Conservation (phyloP, 2,797 vertebrate species). For the Hypotaenidia philippensis region DNA sequence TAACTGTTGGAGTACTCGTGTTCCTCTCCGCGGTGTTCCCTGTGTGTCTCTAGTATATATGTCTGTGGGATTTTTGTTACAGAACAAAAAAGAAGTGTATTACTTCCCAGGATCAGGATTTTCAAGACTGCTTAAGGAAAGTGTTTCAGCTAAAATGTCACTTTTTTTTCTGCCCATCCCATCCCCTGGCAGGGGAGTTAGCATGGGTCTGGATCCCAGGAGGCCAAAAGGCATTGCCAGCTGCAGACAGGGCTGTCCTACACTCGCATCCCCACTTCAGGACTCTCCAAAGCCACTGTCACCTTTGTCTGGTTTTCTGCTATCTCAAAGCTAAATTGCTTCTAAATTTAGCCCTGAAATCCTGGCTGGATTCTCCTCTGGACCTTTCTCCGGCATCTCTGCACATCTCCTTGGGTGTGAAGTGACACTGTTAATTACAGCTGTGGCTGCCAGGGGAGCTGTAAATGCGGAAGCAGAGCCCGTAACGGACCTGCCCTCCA, state of each 20-base stretch:
- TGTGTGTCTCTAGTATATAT: neutral
- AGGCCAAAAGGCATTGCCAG: neutral
- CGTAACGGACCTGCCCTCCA: neutral
- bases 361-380: neutral
- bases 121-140: neutral
- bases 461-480: neutral
- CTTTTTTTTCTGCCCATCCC: neutral
- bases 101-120: neutral
- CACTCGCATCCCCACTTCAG: neutral
- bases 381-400: slow-evolving; percentile 1
- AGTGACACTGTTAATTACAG: slow-evolving; percentile 54
- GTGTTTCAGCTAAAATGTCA: neutral
- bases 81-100: neutral
- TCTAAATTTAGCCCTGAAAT: slow-evolving; percentile 36
- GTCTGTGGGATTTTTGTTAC: neutral
- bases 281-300: neutral
- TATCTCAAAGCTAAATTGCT: slow-evolving; percentile 12
- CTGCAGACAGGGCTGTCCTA: neutral
- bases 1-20: neutral
- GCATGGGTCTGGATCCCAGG: neutral
- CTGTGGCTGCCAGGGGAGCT: slow-evolving; percentile 37
- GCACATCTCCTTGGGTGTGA: neutral
- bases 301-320: neutral
- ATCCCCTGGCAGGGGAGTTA: neutral
- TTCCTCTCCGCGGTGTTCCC: neutral